Base-by-base conservation (phyloP, 2,888 invertebrate genomes). In the Himalopsyche japonica region DNA sequence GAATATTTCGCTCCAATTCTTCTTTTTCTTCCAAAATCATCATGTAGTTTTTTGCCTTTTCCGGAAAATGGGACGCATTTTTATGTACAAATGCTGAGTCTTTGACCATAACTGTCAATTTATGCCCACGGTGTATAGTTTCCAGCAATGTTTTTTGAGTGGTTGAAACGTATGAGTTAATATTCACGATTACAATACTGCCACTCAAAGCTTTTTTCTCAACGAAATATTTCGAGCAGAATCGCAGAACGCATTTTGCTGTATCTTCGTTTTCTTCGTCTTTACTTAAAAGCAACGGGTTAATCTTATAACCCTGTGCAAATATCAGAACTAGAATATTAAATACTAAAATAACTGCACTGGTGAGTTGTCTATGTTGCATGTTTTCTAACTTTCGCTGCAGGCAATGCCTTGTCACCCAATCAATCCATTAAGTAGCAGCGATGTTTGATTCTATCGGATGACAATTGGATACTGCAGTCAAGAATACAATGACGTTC, bases 1-100 rank as follows among this genome's bases (percentile, higher is more conserved):
- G 88, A 88, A 92, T 91, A 88, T 92, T 91, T 87, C 91, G 89
- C 87, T 88, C 89, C 70, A 92, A 88, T 88, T 92, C 92, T 76
- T 89, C 89, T 89, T 91, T 91, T 86, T 91, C 90, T 89, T 92
- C 92, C 86, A 92, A 89, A 89, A 92, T 91, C 89, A 92, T 89
- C 91, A 92, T 91, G 89, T 92, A 92, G 90, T 92, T 92, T 89
- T 92, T 92, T 84, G 92, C 92, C 89, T 91, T 92, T 89, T 92
- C 92, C 24, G 91, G 92, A 87, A 92, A 92, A 89, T 92, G 92
- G 49, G 92, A 92, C 82, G 92, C 92, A 88, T 92, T 92, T 82
- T 90, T 91, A 88, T 92, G 92, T 85, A 89, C 89, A 85, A 90
- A 91, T 88, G 90, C 91, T 87, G 92, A 92, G 88, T 92, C 92